Conservation (phyloP, 2,888 invertebrate species). For the Palloptera scutellata region DNA sequence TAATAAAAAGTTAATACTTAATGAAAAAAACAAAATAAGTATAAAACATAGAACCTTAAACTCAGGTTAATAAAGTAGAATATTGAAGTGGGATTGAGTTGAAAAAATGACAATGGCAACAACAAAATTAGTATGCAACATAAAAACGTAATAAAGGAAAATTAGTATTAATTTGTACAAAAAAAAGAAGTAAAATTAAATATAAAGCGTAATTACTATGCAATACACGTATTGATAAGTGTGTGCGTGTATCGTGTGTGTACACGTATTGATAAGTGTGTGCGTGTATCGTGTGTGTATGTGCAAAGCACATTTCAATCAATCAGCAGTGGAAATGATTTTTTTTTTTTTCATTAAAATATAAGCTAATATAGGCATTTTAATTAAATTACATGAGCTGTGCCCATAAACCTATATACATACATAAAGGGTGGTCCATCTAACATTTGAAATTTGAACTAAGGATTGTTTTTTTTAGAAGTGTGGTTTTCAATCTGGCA, state of each 20-base stretch:
- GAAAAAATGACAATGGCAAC: too few relatives aligned
- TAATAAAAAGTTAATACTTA: too few relatives aligned
- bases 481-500: too few relatives aligned
- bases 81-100: too few relatives aligned
- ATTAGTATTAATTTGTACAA: not conserved
- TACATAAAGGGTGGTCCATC: too few relatives aligned
- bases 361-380: slow-evolving; percentile 41
- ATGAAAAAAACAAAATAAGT: too few relatives aligned
- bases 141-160: not conserved
- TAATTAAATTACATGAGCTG: slow-evolving; percentile 45
- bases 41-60: too few relatives aligned
- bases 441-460: too few relatives aligned
- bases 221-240: slow-evolving; percentile 29
- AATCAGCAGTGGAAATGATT: slow-evolving; percentile 30
- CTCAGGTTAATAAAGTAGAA: not conserved
- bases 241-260: not conserved
- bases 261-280: slow-evolving; percentile 26
- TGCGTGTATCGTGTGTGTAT: not conserved
- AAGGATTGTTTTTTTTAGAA: too few relatives aligned
- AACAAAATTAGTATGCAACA: too few relatives aligned
- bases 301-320: slow-evolving; percentile 25
- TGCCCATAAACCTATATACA: slow-evolving; percentile 6
- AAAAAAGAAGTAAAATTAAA: slow-evolving; percentile 33
- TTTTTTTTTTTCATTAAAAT: slow-evolving; percentile 21
- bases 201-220: slow-evolving; percentile 40